Base-by-base conservation (phyloP, 2,113 vertebrate species). In the Gymnobelideus leadbeateri region DNA sequence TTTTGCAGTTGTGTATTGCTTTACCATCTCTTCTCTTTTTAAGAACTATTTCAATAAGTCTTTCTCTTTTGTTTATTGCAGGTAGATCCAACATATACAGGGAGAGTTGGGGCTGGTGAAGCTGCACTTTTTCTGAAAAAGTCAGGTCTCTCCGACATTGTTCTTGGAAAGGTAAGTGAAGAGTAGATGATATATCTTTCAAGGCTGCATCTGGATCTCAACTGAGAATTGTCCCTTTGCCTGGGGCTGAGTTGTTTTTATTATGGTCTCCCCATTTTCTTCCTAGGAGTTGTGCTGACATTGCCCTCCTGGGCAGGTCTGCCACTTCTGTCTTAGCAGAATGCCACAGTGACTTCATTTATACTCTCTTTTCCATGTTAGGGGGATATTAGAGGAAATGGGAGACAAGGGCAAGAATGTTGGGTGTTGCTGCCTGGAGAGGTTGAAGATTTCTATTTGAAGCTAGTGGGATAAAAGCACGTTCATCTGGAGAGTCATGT, bases 51-150 rank as follows among this genome's bases (percentile, higher is more conserved):
- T 96, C 68, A 49, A 1, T 91, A 26, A 54, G 11, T 6, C 43
- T 92, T 51, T 0, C 14, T 90, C 51, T 91, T 57, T 95, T 91
- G 61, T 96, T 25, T 95, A 93, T 94, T 97, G 51, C 96, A 99
- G 99, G 99, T 99, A 93, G 99, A 99, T 97, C 99, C 99, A 26
- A 96, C 99, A 3, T 99, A 99, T 49, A 99, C 99, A 0, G 99
- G 99, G 47, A 98, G 99, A 98, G 99, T 99, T 2, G 99, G 99
- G 93, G 99, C 99, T 28, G 99, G 98, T 23, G 99, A 99, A 97
- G 99, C 99, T 53, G 99, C 99, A 0, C 98, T 99, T 91, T 99
- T 99, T 95, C 98, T 99, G 90, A 99, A 99, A 98, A 99, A 99
- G 96, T 99, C 99, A 0, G 99, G 99, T 11, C 99, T 99, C 10